Base-by-base conservation (phyloP, 2,888 invertebrate genomes). In the Leistus spinibarbis region DNA sequence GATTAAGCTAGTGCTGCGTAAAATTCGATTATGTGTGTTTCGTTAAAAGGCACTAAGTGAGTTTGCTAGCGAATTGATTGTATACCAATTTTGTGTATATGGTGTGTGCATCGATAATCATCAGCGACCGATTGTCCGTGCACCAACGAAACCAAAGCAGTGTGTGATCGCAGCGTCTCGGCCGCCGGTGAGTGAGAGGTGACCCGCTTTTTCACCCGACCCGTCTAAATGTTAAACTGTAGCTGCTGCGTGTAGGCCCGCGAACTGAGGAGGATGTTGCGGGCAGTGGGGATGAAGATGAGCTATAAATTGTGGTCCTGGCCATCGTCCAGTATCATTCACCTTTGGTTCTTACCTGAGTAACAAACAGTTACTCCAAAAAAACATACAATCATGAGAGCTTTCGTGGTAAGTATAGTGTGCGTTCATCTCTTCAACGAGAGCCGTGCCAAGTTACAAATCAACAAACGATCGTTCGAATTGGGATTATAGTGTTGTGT, bases 171-270 rank as follows among this genome's bases (percentile, higher is more conserved):
- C 13, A 54, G 20, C 75, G 77, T 65, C 56, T 76, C 77, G 77
- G 74, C 72, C 75, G 74, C 73, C 71, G 75, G 76, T 77, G 76
- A 79, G 82, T 82, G 82, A 82, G 82, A 81, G 82, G 81, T 82
- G 82, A 82, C 82, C 82, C 80, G 80, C 79, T 81, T 82, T 82
- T 81, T 80, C 80, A 81, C 81, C 81, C 80, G 64, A 81, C 81
- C 81, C 80, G 64, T 76, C 81, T 80, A 78, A 81, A 81, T 79
- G 76, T 78, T 78, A 78, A 79, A 79, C 77, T 60, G 16, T 78
- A 70, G 77, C 73, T 80, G 76, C n/a, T 79, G 73, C 77, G 77
- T 73, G 70, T 72, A 53, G 60, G 68, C 56, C 40, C 63, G 71
- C 71, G 40, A 57, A 69, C 40, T 40, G 54, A 56, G 20, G 64